A percentile compares a stretch with the other conserved stretches of the same genome.
Conservation (phyloP, 92 coral and sea anemone genomes). For the Epizoanthus stellaris region DNA sequence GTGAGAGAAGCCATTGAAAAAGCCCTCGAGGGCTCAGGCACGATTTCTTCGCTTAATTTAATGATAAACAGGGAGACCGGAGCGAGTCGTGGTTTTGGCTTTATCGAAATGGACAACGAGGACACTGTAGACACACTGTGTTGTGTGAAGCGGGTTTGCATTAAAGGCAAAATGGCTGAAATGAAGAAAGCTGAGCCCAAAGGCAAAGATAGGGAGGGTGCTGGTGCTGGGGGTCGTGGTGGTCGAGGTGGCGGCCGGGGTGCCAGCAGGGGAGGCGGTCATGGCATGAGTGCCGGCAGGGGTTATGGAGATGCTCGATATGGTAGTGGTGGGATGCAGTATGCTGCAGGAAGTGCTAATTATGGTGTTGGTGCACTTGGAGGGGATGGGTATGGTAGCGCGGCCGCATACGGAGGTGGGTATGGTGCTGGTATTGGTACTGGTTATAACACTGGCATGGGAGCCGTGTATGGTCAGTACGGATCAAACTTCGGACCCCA, state of each 20-base stretch:
- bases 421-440: not conserved
- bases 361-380: slow-evolving; percentile 2
- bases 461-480: slow-evolving; percentile 18
- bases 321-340: slow-evolving; percentile 21
- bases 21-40: slow-evolving; percentile 47
- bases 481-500: slow-evolving; percentile 30
- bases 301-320: slow-evolving; percentile 33
- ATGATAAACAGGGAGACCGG: slow-evolving; percentile 65
- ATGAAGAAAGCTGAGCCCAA: slow-evolving; percentile 80
- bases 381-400: not conserved
- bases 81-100: slow-evolving; percentile 76
- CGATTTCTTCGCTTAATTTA: slow-evolving; percentile 53
- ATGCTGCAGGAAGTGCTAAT: not conserved
- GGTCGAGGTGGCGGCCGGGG: slow-evolving; percentile 59
- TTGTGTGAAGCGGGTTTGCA: slow-evolving; percentile 71
- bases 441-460: not conserved
- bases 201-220: slow-evolving; percentile 50
- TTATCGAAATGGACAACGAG: slow-evolving; percentile 79
- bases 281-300: slow-evolving; percentile 38
- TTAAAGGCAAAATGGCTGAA: slow-evolving; percentile 78
- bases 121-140: slow-evolving; percentile 81
- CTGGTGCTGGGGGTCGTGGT: slow-evolving; percentile 53
- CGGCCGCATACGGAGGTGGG: slow-evolving; percentile 14
- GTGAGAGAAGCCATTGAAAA: slow-evolving; percentile 56
- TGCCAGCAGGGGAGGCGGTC: slow-evolving; percentile 6